Percentiles rank a stretch among this genome's conserved stretches.
Conservation (phyloP, 2,888 invertebrate genomes). For the Penaeus monodon region DNA sequence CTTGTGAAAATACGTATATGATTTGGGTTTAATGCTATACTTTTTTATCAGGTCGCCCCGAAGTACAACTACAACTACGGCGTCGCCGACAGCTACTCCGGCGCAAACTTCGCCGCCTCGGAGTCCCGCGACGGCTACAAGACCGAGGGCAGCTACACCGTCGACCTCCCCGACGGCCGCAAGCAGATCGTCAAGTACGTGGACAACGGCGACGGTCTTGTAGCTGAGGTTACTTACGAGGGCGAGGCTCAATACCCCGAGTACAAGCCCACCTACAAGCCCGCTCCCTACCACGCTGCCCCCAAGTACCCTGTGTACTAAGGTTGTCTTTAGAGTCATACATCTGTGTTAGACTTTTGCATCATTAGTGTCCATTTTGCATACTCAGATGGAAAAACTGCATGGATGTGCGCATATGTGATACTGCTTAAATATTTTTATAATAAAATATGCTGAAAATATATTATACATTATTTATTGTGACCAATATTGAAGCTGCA, state of each 20-base stretch:
- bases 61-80: conserved; percentile 28
- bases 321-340: not conserved
- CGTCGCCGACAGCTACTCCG: conserved; percentile 34
- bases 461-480: too few species aligned
- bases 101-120: conserved; percentile 15
- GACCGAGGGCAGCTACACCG: conserved; percentile 37
- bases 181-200: conserved; percentile 45
- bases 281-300: conserved; percentile 33
- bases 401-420: too few species aligned
- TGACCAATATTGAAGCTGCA: too few species aligned
- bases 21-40: too few species aligned
- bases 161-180: conserved; percentile 51
- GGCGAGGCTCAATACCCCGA: conserved; percentile 47
- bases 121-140: conserved; percentile 34
- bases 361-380: too few species aligned
- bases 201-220: conserved; percentile 47
- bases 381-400: too few species aligned
- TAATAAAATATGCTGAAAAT: too few species aligned
- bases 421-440: too few species aligned
- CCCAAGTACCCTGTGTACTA: conserved; percentile 15
- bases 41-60: not conserved
- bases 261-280: conserved; percentile 29
- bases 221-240: conserved; percentile 48
- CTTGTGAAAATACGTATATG: too few species aligned
- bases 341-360: too few species aligned